Evolutionary conservation across 2,888 invertebrate genomes (phyloP).

Genomic region (Pollenia amentaria): DNA sequence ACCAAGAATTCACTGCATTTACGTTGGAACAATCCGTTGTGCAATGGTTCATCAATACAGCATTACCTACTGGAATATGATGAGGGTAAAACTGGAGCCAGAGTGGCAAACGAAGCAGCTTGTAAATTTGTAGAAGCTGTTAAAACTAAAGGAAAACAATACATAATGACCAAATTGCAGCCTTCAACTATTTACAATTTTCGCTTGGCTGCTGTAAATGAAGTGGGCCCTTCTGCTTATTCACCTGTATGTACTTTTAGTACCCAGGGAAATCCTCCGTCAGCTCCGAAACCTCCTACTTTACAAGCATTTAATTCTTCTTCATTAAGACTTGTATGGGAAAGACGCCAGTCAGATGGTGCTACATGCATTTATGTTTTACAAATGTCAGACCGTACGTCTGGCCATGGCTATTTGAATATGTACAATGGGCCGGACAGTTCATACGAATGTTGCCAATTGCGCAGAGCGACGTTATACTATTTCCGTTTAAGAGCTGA

Average conservation of each 20-base stretch:
- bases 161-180: slow-evolving; percentile 90
- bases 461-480: slow-evolving; percentile 91
- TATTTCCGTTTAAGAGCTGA: slow-evolving; percentile 92
- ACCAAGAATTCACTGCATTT: slow-evolving; percentile 89
- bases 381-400: slow-evolving; percentile 90
- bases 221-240: slow-evolving; percentile 90
- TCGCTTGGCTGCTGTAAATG: slow-evolving; percentile 93
- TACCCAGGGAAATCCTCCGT: slow-evolving; percentile 92
- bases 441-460: slow-evolving; percentile 88
- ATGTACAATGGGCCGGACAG: slow-evolving; percentile 92
- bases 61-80: slow-evolving; percentile 92
- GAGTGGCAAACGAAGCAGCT: slow-evolving; percentile 81
- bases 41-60: slow-evolving; percentile 92
- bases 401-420: slow-evolving; percentile 91
- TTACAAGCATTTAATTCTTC: slow-evolving; percentile 88
- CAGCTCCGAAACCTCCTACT: slow-evolving; percentile 91
- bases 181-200: slow-evolving; percentile 93
- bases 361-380: slow-evolving; percentile 88
- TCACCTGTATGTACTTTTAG: slow-evolving; percentile 89
- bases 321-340: slow-evolving; percentile 90
- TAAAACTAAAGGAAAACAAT: slow-evolving; percentile 90
- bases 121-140: slow-evolving; percentile 88
- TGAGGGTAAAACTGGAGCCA: slow-evolving; percentile 86
- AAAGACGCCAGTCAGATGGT: slow-evolving; percentile 90
- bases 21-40: slow-evolving; percentile 89